Base-by-base conservation (phyloP, 2,113 vertebrate species). In the Bufo bufo region DNA sequence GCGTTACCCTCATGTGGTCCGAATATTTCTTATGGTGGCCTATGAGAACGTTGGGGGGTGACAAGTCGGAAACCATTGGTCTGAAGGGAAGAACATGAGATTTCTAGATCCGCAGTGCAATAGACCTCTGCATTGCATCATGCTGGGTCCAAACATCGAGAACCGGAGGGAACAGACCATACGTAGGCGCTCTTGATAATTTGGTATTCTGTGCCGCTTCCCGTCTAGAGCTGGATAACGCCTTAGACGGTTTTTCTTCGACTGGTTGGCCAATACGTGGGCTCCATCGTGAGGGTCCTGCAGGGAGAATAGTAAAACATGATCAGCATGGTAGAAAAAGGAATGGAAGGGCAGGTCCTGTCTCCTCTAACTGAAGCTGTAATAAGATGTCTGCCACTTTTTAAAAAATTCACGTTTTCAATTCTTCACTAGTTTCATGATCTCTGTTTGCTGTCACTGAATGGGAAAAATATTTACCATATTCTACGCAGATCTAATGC, bases 61-160 rank as follows among this genome's bases (percentile, higher is more conserved):
- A 74, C 16, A 74, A 17, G 14, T 9, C 47, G 71, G 45, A 74
- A 16, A 50, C 72, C 45, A 49, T 50, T 10, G 0, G 47, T 10
- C 72, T 20, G 50, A 20, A 50, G 4, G 9, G 16, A 74, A 74
- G 77, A 33, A 58, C n/a, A 59, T 33, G 13, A 4, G 13, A 33
- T 1, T 33, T 2, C 56, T 86, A 86, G 19, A 86, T 88, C 10
- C 87, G 13, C 43, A 78, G 47, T 47, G 14, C 75, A 52, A 89
- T 75, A 5, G 87, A 84, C 23, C 87, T 84, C 50, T 84, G 80
- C 87, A 89, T 89, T n/a, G 87, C 87, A 23, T 89, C 87, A n/a
- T 65, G 65, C 63, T 89, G 87, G n/a, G 87, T 49, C 87, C 87
- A 89, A 0, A 84, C 81, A 45, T 84, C 82, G 1, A 84, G 81